Evolutionary conservation across 2,797 vertebrate genomes (phyloP).

Genomic region (Babyrousa celebensis): DNA sequence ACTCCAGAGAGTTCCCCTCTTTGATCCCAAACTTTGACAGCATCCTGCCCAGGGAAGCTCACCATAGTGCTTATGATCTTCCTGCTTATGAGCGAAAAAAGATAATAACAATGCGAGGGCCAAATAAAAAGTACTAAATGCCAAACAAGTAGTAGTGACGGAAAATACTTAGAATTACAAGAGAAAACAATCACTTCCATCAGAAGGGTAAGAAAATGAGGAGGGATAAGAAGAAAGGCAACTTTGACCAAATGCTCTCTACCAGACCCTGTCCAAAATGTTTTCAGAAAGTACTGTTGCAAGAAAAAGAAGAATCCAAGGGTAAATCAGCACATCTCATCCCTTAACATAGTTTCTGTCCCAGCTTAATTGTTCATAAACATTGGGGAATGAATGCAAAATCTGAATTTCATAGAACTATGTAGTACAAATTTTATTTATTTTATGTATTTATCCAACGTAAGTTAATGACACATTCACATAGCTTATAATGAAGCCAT

Average conservation of each 20-base stretch:
- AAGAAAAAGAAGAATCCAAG: constrained; percentile 42
- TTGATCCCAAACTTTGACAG: neutral
- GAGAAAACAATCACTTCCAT: neutral
- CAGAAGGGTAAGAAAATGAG: neutral
- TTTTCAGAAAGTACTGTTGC: constrained; percentile 41
- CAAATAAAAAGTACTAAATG: neutral
- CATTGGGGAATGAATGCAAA: constrained; percentile 72
- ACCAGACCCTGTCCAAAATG: neutral
- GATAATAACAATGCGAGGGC: neutral
- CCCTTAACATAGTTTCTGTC: constrained; percentile 6
- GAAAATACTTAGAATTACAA: neutral
- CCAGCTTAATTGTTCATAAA: constrained; percentile 62
- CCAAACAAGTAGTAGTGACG: neutral
- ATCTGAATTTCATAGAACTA: constrained; percentile 74
- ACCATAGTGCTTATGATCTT: too few species aligned
- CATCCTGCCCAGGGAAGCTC: neutral
- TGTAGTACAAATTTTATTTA: constrained; percentile 61
- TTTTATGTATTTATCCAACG: constrained; percentile 71
- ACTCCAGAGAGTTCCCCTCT: neutral
- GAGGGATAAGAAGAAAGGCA: neutral
- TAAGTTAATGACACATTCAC: constrained; percentile 73
- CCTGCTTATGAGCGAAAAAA: neutral
- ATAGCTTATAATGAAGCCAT: constrained; percentile 69
- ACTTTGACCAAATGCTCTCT: neutral
- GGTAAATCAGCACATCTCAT: constrained; percentile 37